phyloP scores from a whole-genome alignment of 2,888 invertebrate species.

The Philaethria dido region DNA sequence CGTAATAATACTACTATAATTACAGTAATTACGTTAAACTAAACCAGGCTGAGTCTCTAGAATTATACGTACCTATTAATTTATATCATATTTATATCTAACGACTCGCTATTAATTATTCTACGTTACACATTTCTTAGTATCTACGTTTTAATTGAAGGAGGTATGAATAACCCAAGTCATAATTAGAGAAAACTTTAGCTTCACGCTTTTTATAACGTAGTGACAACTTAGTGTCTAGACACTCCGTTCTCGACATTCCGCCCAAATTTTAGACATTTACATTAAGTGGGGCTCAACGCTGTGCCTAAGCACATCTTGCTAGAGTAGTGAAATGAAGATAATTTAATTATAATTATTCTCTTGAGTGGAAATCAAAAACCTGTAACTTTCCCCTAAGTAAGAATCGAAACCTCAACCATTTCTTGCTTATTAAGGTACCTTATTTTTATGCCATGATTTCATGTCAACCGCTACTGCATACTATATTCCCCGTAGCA shows the following conservation, averaged over 20 bases:
- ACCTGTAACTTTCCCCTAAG: neutral
- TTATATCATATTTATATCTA: neutral
- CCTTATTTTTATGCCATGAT: too few relatives aligned
- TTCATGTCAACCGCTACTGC: too few relatives aligned
- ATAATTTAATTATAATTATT: neutral
- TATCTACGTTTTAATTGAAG: neutral
- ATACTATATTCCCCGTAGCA: too few relatives aligned
- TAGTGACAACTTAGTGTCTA: too few relatives aligned
- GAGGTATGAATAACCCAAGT: neutral
- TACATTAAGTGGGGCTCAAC: neutral
- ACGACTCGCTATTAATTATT: neutral
- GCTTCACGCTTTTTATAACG: too few relatives aligned
- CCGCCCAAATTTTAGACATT: neutral
- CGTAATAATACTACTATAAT: too few relatives aligned
- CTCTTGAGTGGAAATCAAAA: too few relatives aligned
- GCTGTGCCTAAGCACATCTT: neutral
- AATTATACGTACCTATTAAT: neutral
- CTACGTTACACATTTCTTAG: neutral
- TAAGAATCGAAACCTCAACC: constrained; percentile 4
- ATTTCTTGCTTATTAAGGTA: too few relatives aligned
- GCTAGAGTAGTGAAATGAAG: neutral
- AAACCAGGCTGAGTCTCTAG: neutral
- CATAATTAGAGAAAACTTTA: neutral
- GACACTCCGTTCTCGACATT: neutral
- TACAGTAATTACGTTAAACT: neutral